Conservation (phyloP, 2,888 invertebrate species). For the Acrobasis consociella region DNA sequence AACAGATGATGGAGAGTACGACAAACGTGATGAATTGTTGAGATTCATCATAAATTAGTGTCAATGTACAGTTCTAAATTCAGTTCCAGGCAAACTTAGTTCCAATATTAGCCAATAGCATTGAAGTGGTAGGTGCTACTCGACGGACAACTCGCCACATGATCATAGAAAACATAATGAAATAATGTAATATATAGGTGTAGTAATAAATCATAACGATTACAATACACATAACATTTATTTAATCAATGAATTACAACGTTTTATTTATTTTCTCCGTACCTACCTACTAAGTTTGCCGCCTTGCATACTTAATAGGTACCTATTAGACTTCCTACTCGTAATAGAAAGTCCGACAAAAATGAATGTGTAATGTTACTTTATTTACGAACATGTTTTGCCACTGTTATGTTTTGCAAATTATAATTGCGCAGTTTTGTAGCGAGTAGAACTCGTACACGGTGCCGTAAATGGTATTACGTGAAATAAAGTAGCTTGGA, state of each 20-base stretch:
- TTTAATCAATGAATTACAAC: too few relatives aligned
- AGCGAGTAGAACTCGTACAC: background rate
- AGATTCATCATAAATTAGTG: background rate
- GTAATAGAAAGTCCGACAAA: constrained; percentile 5
- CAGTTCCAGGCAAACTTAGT: background rate
- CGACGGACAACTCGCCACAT: too few relatives aligned
- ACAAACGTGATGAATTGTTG: constrained; percentile 49
- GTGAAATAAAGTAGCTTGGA: background rate
- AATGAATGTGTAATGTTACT: constrained; percentile 4
- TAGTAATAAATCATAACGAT: too few relatives aligned
- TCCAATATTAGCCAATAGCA: too few relatives aligned
- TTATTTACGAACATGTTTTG: background rate
- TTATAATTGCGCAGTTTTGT: constrained; percentile 6
- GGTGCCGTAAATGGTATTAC: constrained; percentile 2
- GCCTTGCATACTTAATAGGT: too few relatives aligned
- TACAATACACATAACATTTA: too few relatives aligned
- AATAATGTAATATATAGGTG: too few relatives aligned
- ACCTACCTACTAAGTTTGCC: too few relatives aligned
- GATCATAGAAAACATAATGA: too few relatives aligned
- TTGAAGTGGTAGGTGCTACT: too few relatives aligned
- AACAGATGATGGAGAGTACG: constrained; percentile 46
- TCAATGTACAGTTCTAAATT: background rate
- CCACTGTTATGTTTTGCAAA: constrained; percentile 9
- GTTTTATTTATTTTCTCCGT: too few relatives aligned
- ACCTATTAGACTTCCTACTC: background rate